These are phyloP conservation scores for Heliocidaris erythrogramma DNA, from an alignment of 35 echinoderm and acorn worm genomes.

Conservation along the genomic window DNA sequence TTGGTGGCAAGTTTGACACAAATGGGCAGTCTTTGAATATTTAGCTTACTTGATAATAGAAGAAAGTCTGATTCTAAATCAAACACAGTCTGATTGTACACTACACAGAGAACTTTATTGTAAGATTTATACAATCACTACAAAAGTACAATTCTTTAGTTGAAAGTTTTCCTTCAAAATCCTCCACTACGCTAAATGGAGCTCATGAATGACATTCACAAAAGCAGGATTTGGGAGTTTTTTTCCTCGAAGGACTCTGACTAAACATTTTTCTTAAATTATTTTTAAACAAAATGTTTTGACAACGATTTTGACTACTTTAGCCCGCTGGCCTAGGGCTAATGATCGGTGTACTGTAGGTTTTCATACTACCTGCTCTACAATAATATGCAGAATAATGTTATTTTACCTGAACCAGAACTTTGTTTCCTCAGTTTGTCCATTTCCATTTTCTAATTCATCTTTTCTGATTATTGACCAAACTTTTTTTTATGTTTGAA, in stretches of 20 bases:
- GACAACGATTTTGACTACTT: slow-evolving; percentile 15
- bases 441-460: background rate
- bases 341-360: background rate
- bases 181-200: too few relatives aligned
- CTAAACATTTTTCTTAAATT: slow-evolving; percentile 6
- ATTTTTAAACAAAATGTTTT: slow-evolving; percentile 14
- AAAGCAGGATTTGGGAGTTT: background rate
- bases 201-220: background rate
- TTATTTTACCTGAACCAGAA: background rate
- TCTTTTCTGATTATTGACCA: too few relatives aligned
- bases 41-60: background rate
- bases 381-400: background rate
- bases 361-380: background rate
- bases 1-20: background rate
- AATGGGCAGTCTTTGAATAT: background rate
- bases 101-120: background rate
- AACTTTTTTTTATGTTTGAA: too few relatives aligned
- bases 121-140: slow-evolving; percentile 4
- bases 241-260: background rate
- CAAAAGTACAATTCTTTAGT: slow-evolving; percentile 4
- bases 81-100: background rate
- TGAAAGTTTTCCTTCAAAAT: background rate
- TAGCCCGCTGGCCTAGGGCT: background rate
- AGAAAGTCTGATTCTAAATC: slow-evolving; percentile 2
- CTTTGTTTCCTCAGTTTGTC: background rate